Evolutionary conservation across 2,888 invertebrate species (phyloP), one percentile per base, ranked within the genome.

Genomic region (Omphaloscelis lunosa): DNA sequence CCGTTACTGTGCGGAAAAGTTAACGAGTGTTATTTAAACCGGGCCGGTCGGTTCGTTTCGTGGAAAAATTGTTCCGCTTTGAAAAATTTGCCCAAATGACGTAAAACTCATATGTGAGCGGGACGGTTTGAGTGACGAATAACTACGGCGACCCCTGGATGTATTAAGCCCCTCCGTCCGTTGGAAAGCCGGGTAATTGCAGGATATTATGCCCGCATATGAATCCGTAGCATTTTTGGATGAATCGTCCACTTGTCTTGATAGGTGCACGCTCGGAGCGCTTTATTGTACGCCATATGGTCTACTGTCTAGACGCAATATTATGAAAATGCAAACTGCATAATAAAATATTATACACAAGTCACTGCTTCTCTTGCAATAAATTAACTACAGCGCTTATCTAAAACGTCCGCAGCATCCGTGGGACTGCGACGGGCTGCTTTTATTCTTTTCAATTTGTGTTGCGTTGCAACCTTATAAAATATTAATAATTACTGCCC

Each of bases 1-100:
- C 92, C 92, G 93, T 93, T 93, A 92, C 93, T 88, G 91, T 91
- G 92, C 92, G 91, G 92, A 92, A 91, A 95, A 95, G 95, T 95
- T 95, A 96, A 96, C 95, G 96, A 96, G 96, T 93, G 95, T 93
- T 95, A 95, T 96, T 96, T 95, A 95, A 94, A 91, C 90, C 90
- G 87, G 70, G 79, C 88, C 53, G 79, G 90, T 86, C 85, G 87
- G 92, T 91, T 90, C 92, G 92, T 92, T 92, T 89, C 88, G 90
- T 89, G 87, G 90, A 93, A 94, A 95, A 95, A 95, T 92, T 92
- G 92, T 92, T 91, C 88, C 89, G 91, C 95, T 95, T 95, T 95
- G 94, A 95, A 95, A 96, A 94, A 93, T 93, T 94, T 92, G 82
- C 92, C 89, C 88, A 93, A 96, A 96, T 95, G 94, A 95, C 94